Conservation (phyloP, 30 jellyfish, hydroid and myxozoan species). For the Aurelia sp. region DNA sequence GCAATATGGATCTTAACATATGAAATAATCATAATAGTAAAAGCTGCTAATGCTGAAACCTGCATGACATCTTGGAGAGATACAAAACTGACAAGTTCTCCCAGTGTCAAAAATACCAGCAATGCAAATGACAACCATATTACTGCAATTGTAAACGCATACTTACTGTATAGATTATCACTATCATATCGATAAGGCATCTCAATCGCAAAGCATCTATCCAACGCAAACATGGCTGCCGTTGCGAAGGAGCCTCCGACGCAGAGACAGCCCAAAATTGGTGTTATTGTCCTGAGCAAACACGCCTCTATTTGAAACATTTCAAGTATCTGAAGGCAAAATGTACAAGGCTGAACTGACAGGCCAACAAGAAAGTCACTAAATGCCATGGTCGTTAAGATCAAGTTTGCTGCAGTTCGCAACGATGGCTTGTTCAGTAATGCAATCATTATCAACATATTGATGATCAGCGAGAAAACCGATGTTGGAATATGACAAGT, state of each 20-base stretch:
- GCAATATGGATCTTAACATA: too few species aligned
- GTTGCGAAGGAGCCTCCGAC: conserved; percentile 29
- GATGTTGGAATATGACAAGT: background rate
- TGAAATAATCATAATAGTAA: too few species aligned
- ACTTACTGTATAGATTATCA: conserved; percentile 16
- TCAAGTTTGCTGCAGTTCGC: conserved; percentile 37
- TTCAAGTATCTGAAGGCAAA: background rate
- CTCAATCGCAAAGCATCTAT: conserved; percentile 29
- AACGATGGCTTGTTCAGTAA: background rate
- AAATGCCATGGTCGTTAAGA: conserved; percentile 54
- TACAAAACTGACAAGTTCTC: background rate
- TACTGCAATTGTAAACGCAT: background rate
- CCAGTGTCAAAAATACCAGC: conserved; percentile 1
- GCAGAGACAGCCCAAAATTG: conserved; percentile 31
- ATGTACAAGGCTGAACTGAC: conserved; percentile 12
- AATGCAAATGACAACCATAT: conserved; percentile 12
- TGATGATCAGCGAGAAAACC: conserved; percentile 18
- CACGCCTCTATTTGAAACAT: conserved; percentile 12
- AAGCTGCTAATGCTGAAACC: too few species aligned
- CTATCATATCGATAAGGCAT: conserved; percentile 25
- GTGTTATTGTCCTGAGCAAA: background rate
- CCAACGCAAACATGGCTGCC: conserved; percentile 34
- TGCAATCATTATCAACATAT: conserved; percentile 10
- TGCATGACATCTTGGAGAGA: background rate
- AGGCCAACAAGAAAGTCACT: conserved; percentile 58